Conservation (phyloP, 2,113 vertebrate species). For the Phaethornis superciliosus region DNA sequence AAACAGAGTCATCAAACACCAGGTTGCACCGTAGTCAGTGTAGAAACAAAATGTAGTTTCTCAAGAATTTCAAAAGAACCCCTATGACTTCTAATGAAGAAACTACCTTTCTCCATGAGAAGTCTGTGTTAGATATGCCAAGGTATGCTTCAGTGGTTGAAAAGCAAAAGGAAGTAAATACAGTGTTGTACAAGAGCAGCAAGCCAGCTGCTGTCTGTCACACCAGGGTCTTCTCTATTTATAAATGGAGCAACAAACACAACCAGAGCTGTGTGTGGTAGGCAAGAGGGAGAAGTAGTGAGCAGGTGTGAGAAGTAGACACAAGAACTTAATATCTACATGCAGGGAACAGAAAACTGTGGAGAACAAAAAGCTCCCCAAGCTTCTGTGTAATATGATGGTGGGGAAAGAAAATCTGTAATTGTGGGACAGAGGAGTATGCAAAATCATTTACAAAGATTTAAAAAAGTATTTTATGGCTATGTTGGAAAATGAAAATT, state of each 20-base stretch:
- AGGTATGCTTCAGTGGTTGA: background rate
- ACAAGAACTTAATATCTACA: background rate
- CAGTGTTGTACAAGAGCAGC: background rate
- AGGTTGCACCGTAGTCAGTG: too few relatives aligned
- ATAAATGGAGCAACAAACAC: constrained; percentile 16
- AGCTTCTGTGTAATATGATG: background rate
- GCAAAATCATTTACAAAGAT: background rate
- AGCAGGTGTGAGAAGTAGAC: constrained; percentile 29
- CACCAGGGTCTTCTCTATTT: background rate
- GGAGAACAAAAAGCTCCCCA: background rate
- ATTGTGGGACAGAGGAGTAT: background rate
- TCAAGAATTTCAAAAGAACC: background rate
- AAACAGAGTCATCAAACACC: background rate
- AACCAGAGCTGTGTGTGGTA: background rate
- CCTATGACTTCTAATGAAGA: background rate
- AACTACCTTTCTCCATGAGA: background rate
- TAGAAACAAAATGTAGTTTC: background rate
- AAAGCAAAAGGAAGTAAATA: background rate
- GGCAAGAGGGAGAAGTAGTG: background rate
- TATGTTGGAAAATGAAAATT: background rate
- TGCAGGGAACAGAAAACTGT: background rate
- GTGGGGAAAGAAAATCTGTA: background rate
- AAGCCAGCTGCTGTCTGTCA: background rate
- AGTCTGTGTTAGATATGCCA: background rate
- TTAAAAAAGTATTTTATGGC: background rate